Base-by-base conservation (phyloP, 2,888 invertebrate species). In the Drosophila monieri region DNA sequence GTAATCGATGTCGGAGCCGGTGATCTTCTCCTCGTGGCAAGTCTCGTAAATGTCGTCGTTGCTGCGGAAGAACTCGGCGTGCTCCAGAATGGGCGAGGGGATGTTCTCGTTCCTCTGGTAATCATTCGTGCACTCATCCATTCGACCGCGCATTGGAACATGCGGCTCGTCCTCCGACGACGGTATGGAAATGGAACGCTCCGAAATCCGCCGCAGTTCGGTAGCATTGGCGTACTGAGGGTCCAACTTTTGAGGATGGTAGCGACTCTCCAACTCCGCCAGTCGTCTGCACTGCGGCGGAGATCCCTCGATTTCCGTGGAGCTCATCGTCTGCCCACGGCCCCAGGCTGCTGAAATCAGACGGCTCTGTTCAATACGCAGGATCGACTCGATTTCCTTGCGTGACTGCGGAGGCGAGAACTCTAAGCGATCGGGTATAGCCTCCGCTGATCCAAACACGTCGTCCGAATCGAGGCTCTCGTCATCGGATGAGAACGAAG, bases 391-490 rank as follows among this genome's bases (percentile, higher is more conserved):
- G 80, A 95, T 94, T 87, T 95, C 95, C 90, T 95, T 95, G 6
- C 95, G 93, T 39, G 95, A 95, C 85, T 95, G 95, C 3, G 95
- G 95, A 1, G 95, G 95, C 12, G 95, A 95, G 89, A 95, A 95
- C 88, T 95, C 95, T 37, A 95, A 92, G 79, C 94, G 94, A 8
- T 93, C 93, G 2, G 95, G 95, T 61, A 95, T 95, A 14, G 95
- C 95, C 91, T 95, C 95, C 0, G 95, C 94, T 25, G 95, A 95
- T 27, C 95, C 95, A 88, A 95, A 95, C 0, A 95, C 95, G 89
- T 95, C 95, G 90, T 95, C 95, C 0, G 95, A 95, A 91, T 95
- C 95, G 12, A 95, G 92, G 72, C 95, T 95, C 91, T 95, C 95
- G 80, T 95, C 95, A 76, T 95, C 95, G 0, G 95, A 95, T 54